phyloP scores from a whole-genome alignment of 2,797 vertebrate species.

The Rhynchonycteris naso region DNA sequence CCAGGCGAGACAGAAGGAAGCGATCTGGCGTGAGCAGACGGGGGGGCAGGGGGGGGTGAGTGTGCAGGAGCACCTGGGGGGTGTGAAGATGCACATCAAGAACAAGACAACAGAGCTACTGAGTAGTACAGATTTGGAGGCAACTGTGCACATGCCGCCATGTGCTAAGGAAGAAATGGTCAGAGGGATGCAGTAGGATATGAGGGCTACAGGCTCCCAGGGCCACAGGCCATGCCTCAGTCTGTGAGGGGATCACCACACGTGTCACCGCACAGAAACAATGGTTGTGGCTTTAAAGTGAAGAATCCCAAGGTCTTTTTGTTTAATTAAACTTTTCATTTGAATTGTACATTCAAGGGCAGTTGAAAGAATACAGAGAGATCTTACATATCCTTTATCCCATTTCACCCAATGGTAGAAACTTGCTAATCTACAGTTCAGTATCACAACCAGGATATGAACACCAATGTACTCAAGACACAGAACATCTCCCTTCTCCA shows the following conservation, averaged over 20 bases:
- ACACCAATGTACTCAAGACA: rapidly evolving
- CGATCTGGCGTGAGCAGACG: rapidly evolving
- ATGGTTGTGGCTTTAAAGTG: background rate
- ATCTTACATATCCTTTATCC: background rate
- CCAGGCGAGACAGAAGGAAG: background rate
- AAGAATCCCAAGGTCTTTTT: background rate
- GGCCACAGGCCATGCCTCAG: background rate
- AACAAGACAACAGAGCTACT: background rate
- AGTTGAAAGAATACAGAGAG: background rate
- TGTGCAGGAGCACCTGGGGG: background rate
- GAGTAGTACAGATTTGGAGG: background rate
- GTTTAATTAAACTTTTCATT: background rate
- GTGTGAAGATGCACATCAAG: rapidly evolving
- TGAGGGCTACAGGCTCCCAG: background rate
- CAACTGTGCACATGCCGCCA: background rate
- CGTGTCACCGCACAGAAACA: rapidly evolving
- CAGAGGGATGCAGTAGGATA: rapidly evolving
- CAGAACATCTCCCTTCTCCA: background rate
- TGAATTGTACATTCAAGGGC: background rate
- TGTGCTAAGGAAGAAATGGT: background rate
- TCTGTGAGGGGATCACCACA: background rate
- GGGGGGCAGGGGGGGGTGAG: too few relatives aligned
- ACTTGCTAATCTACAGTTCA: background rate
- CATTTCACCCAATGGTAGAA: background rate
- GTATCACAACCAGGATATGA: background rate